phyloP scores from a whole-genome alignment of 1,140 invertebrate genomes.

The Sminthurinus signatus region DNA sequence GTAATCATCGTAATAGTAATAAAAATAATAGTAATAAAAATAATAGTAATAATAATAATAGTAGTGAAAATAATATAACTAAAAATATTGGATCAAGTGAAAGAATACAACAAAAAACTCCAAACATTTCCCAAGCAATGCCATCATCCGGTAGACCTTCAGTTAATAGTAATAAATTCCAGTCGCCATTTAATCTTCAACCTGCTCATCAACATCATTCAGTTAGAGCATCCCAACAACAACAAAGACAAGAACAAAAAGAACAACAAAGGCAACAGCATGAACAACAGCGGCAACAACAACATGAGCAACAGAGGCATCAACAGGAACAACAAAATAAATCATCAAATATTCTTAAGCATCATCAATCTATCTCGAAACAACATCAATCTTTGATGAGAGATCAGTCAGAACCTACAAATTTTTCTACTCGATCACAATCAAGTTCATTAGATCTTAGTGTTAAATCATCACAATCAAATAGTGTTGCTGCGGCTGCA shows the following conservation, averaged over 20 bases:
- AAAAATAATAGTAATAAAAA: too few relatives aligned
- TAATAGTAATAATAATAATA: too few relatives aligned
- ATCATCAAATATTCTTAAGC: background rate
- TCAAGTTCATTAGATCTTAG: conserved; percentile 35
- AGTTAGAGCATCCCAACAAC: conserved; percentile 36
- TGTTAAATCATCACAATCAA: conserved; percentile 31
- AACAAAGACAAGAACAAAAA: background rate
- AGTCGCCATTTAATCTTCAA: conserved; percentile 51
- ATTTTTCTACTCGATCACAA: conserved; percentile 23
- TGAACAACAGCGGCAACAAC: conserved; percentile 54
- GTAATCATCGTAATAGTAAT: too few relatives aligned
- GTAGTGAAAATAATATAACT: too few relatives aligned
- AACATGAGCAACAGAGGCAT: conserved; percentile 36
- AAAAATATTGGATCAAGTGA: too few relatives aligned
- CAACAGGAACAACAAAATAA: conserved; percentile 7
- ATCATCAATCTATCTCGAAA: too few relatives aligned
- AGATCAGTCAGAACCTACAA: conserved; percentile 12
- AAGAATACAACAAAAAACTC: too few relatives aligned
- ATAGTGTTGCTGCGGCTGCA: conserved; percentile 30
- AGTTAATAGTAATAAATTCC: conserved; percentile 16
- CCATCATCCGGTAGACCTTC: too few relatives aligned
- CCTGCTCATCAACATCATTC: conserved; percentile 61
- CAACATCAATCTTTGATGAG: background rate
- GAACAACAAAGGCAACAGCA: conserved; percentile 12
- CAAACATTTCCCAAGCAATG: too few relatives aligned